These are phyloP conservation scores for Battus philenor DNA, from an alignment of 1,140 invertebrate species.

Conservation along the genomic window DNA sequence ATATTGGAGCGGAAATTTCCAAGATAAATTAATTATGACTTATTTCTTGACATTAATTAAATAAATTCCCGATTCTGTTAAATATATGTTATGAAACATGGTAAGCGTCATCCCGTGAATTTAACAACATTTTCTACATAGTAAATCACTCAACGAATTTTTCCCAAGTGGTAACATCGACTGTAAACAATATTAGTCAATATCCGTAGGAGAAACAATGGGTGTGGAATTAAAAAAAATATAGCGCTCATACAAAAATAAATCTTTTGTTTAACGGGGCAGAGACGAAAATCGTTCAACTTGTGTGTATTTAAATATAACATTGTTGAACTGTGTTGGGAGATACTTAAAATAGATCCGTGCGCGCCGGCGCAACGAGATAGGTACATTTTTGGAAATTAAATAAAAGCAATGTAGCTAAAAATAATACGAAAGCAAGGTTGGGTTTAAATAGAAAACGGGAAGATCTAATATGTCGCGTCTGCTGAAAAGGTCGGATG, in stretches of 20 bases:
- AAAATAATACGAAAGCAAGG: constrained; percentile 56
- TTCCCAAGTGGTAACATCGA: constrained; percentile 1
- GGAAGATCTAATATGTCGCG: constrained; percentile 17
- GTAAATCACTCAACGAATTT: constrained; percentile 5
- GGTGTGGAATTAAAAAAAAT: constrained; percentile 16
- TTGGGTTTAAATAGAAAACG: constrained; percentile 45
- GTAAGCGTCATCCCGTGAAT: no score
- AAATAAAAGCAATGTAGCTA: constrained; percentile 55
- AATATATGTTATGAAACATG: no score
- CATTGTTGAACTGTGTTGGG: constrained; percentile 45
- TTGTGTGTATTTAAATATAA: constrained; percentile 32
- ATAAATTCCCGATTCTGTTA: no score
- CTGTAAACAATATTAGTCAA: constrained; percentile 10
- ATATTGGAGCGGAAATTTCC: no score
- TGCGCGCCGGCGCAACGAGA: constrained; percentile 48
- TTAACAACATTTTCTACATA: constrained; percentile 1
- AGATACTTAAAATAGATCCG: constrained; percentile 56
- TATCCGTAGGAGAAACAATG: constrained; percentile 25
- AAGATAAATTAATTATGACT: no score
- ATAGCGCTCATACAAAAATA: constrained; percentile 23
- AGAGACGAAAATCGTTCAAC: constrained; percentile 43
- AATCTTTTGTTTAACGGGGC: constrained; percentile 20
- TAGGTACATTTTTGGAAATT: constrained; percentile 71
- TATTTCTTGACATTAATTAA: no score
- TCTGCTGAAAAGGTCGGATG: constrained; percentile 8